Evolutionary conservation across 2,113 vertebrate genomes (phyloP).

Genomic region (Bambusicola thoracicus): DNA sequence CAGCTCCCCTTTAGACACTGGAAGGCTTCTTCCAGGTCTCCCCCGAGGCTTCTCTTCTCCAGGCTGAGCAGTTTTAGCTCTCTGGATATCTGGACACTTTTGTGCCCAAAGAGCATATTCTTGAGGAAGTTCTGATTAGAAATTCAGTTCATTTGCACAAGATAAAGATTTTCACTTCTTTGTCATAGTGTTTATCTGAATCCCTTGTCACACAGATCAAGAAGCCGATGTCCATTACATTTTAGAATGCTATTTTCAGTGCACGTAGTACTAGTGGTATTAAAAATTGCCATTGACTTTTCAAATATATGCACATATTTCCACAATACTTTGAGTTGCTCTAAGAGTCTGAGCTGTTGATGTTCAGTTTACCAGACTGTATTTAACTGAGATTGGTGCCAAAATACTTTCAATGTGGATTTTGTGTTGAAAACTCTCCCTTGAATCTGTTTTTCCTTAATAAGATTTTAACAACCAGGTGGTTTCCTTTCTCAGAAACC

Average conservation of each 20-base stretch:
- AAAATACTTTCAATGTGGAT: background rate
- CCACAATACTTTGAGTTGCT: rapidly evolving
- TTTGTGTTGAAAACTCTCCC: background rate
- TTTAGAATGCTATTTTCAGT: background rate
- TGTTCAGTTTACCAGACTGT: background rate
- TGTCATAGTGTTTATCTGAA: background rate
- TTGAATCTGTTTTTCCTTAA: background rate
- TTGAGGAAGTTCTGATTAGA: background rate
- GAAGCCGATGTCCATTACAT: background rate
- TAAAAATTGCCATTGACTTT: background rate
- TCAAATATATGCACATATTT: background rate
- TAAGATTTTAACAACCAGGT: background rate
- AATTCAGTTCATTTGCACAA: background rate
- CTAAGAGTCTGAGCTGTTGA: background rate
- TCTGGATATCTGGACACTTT: background rate
- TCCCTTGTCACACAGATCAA: background rate
- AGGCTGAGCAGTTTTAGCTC: too few relatives aligned
- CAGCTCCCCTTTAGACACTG: too few relatives aligned
- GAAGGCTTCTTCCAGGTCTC: too few relatives aligned
- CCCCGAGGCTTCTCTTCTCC: too few relatives aligned
- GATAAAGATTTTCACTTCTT: background rate
- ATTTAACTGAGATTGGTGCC: background rate
- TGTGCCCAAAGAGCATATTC: background rate
- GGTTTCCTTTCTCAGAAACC: constrained; percentile 1
- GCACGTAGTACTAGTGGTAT: background rate